Evolutionary conservation across 2,888 invertebrate species (phyloP).

Genomic region (Hydriomena furcata): DNA sequence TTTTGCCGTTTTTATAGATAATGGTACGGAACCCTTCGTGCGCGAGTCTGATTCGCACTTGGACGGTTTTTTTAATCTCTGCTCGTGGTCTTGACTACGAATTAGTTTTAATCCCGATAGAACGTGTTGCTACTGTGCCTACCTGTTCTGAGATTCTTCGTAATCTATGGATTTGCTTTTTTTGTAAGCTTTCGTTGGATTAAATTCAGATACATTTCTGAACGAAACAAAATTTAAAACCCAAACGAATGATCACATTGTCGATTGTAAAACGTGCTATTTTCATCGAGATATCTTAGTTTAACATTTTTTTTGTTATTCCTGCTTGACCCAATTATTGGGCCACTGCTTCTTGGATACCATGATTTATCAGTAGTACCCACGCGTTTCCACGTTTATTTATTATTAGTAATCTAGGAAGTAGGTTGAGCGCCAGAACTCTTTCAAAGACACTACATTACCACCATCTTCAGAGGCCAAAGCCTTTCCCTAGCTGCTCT

Average conservation of each 20-base stretch:
- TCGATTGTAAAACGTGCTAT: not conserved
- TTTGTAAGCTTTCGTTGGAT: not conserved
- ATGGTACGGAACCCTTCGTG: no score
- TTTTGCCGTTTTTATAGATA: no score
- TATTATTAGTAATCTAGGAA: no score
- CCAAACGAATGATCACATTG: no score
- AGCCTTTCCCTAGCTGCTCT: conserved; percentile 1
- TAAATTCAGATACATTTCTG: not conserved
- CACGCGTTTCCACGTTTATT: no score
- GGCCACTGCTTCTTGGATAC: no score
- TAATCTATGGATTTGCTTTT: conserved; percentile 7
- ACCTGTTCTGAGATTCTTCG: conserved; percentile 12
- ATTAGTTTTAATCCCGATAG: conserved; percentile 27
- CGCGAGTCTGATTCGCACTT: no score
- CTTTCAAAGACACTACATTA: not conserved
- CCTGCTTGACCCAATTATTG: no score
- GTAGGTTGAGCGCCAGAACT: no score
- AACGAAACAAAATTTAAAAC: not conserved
- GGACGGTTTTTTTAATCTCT: conserved; percentile 33
- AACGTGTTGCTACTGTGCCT: conserved; percentile 23
- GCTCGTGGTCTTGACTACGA: conserved; percentile 20
- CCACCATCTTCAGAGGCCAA: conserved; percentile 1
- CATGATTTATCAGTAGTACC: no score
- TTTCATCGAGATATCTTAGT: no score
- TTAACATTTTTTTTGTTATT: no score